Percentiles rank a stretch among this genome's conserved stretches.
These are phyloP conservation scores for Pemphredon lugubris DNA, from an alignment of 2,888 invertebrate species.

Conservation along the genomic window DNA sequence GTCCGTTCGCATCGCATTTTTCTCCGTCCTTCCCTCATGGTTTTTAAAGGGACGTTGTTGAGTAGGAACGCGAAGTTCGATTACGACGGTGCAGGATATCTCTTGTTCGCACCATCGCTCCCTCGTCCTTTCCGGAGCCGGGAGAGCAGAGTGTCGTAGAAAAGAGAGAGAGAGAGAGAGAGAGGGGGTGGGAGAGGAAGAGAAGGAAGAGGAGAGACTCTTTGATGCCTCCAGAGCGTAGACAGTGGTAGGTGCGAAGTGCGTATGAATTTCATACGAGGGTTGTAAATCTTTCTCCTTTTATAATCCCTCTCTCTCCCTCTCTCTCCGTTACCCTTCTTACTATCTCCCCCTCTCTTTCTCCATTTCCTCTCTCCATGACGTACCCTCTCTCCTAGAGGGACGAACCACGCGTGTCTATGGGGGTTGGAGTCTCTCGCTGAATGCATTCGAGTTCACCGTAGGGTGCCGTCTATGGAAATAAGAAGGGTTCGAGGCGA, in stretches of 20 bases:
- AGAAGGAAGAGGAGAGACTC: constrained; percentile 42
- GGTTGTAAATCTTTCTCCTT: constrained; percentile 71
- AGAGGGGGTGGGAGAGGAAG: constrained; percentile 21
- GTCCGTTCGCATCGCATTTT: constrained; percentile 4
- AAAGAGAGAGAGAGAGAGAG: constrained; percentile 20
- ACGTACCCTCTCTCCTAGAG: constrained; percentile 39
- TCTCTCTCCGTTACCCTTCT: constrained; percentile 1
- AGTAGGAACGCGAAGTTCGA: constrained; percentile 65
- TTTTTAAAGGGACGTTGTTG: constrained; percentile 53
- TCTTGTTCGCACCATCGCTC: constrained; percentile 58
- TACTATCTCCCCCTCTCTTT: constrained; percentile 27
- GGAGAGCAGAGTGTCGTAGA: constrained; percentile 9
- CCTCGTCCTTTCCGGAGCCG: constrained; percentile 51
- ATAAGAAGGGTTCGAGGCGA: constrained; percentile 67
- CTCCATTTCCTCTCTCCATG: constrained; percentile 17
- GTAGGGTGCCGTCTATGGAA: constrained; percentile 69
- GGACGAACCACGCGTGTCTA: constrained; percentile 51
- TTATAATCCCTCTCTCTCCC: constrained; percentile 53
- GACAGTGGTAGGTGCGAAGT: constrained; percentile 72
- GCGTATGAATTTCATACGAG: constrained; percentile 74
- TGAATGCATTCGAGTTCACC: constrained; percentile 66
- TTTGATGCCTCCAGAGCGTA: constrained; percentile 70
- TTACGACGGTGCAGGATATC: constrained; percentile 62
- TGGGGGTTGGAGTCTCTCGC: constrained; percentile 61
- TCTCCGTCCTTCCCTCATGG: constrained; percentile 13